phyloP scores from a whole-genome alignment of 2,797 vertebrate genomes.

The Anguilla anguilla region DNA sequence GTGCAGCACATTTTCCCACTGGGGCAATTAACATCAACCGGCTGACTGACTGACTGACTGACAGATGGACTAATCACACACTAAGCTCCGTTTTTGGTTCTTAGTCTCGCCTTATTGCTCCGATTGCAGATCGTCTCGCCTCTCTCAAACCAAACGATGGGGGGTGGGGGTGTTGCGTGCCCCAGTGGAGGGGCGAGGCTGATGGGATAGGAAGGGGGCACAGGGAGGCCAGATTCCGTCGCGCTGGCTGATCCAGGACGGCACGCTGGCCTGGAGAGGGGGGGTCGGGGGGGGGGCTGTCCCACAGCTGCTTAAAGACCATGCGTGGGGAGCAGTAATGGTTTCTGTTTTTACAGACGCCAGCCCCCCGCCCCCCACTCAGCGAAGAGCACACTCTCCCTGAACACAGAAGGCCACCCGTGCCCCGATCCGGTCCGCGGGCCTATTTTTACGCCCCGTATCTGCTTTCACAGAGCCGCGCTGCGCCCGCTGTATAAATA shows the following conservation, averaged over 20 bases:
- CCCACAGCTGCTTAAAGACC: constrained; percentile 49
- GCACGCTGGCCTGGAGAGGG: constrained; percentile 27
- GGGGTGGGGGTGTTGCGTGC: neutral
- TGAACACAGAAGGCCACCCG: constrained; percentile 55
- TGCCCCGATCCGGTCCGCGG: constrained; percentile 66
- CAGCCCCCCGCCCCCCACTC: constrained; percentile 31
- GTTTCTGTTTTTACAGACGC: constrained; percentile 62
- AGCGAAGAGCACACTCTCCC: constrained; percentile 23
- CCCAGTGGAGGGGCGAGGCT: neutral
- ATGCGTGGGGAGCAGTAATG: constrained; percentile 70
- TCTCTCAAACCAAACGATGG: neutral
- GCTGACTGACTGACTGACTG: neutral
- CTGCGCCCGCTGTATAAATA: constrained; percentile 70
- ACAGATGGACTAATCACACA: neutral
- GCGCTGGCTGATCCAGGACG: neutral
- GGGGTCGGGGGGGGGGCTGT: neutral
- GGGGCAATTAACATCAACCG: neutral
- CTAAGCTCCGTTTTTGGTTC: neutral
- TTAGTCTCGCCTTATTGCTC: neutral
- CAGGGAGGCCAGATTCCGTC: neutral
- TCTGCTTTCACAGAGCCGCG: constrained; percentile 58
- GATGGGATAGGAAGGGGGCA: neutral
- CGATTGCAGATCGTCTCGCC: neutral
- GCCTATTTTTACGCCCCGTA: constrained; percentile 62
- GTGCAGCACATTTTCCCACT: neutral